phyloP scores from a whole-genome alignment of 2,797 vertebrate species.

The Amniataba percoides region DNA sequence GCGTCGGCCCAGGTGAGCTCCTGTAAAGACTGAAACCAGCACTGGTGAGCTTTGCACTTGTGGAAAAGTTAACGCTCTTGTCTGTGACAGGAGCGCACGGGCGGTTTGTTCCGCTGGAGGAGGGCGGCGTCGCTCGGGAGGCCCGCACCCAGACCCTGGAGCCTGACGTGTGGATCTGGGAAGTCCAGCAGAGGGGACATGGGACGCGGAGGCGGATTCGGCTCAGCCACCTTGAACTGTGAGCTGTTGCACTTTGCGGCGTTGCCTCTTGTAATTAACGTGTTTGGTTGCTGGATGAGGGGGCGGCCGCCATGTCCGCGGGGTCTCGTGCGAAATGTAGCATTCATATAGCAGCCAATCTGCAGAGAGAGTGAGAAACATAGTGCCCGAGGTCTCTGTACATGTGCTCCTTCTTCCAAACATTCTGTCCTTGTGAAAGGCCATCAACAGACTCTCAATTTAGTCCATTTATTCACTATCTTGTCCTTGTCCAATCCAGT shows the following conservation, averaged over 20 bases:
- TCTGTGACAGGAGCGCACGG: conserved; percentile 90
- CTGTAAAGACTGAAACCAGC: not conserved
- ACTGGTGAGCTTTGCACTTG: not conserved
- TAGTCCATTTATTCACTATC: not conserved
- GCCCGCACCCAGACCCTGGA: conserved; percentile 93
- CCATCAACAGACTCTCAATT: conserved; percentile 25
- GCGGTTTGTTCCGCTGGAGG: conserved; percentile 83
- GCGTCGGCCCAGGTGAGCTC: conserved; percentile 91
- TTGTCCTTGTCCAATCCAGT: conserved; percentile 38
- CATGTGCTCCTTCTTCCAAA: conserved; percentile 40
- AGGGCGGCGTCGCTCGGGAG: conserved; percentile 83
- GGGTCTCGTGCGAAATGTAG: conserved; percentile 34
- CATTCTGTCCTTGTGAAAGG: conserved; percentile 50
- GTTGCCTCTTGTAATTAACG: conserved; percentile 1
- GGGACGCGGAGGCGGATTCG: conserved; percentile 87
- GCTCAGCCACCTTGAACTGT: conserved; percentile 86
- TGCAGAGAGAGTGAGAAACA: conserved; percentile 23
- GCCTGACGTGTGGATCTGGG: conserved; percentile 91
- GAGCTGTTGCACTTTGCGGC: conserved; percentile 70
- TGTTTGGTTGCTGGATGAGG: not conserved
- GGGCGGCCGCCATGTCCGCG: conserved; percentile 13
- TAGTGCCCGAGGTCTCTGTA: not conserved
- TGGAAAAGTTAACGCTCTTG: not conserved
- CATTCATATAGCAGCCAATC: not conserved
- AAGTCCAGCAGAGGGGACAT: conserved; percentile 89